Conservation (phyloP, 2,888 invertebrate genomes). For the Oeneis ivallda region DNA sequence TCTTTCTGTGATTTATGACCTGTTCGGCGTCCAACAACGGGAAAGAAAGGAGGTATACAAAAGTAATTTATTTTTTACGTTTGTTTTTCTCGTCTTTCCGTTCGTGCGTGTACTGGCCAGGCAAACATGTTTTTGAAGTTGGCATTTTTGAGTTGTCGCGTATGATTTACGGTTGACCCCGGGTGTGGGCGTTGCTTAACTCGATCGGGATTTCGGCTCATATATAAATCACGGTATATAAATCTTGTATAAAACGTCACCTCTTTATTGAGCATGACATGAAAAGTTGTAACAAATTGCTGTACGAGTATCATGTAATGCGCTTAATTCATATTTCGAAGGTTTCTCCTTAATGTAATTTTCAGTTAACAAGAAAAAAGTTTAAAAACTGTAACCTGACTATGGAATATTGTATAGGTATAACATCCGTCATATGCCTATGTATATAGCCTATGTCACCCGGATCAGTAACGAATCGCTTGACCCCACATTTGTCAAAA, state of each 20-base stretch:
- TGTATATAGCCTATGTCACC: too few species aligned
- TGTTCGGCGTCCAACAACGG: constrained; percentile 80
- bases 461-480: too few species aligned
- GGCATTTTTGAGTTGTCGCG: constrained; percentile 81
- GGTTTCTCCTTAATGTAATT: not conserved
- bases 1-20: constrained; percentile 80
- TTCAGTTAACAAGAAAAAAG: too few species aligned
- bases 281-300: constrained; percentile 31
- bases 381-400: too few species aligned
- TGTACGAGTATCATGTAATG: constrained; percentile 11
- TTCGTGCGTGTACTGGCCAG: constrained; percentile 77
- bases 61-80: constrained; percentile 81
- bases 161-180: constrained; percentile 75
- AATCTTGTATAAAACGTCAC: constrained; percentile 45
- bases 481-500: too few species aligned
- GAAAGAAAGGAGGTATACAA: constrained; percentile 80
- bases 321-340: constrained; percentile 18
- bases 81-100: constrained; percentile 79
- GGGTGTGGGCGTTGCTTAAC: constrained; percentile 78
- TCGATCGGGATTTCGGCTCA: constrained; percentile 77
- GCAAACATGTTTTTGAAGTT: constrained; percentile 79
- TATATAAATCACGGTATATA: constrained; percentile 65
- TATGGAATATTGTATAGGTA: too few species aligned
- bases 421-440: too few species aligned
- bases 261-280: constrained; percentile 45